phyloP scores from a whole-genome alignment of 2,888 invertebrate species.

The Colletes collaris region DNA sequence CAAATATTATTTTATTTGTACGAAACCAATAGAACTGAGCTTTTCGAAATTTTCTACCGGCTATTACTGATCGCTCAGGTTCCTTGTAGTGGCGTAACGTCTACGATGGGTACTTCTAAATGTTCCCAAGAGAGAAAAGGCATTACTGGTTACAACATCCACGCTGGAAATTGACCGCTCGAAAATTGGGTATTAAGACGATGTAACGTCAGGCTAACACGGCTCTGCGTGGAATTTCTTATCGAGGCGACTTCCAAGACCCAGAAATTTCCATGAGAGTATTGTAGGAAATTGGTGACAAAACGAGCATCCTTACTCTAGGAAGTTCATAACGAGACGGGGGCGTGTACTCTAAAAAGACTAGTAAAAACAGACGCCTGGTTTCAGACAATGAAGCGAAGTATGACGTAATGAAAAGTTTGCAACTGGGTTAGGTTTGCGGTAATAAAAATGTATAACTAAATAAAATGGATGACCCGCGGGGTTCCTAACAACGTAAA shows the following conservation, averaged over 20 bases:
- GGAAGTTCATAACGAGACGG: conserved; percentile 36
- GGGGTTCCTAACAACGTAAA: background rate
- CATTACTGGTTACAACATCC: conserved; percentile 34
- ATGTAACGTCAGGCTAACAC: conserved; percentile 43
- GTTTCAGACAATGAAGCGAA: background rate
- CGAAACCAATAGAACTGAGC: too few relatives aligned
- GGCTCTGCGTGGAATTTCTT: conserved; percentile 47
- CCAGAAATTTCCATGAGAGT: conserved; percentile 42
- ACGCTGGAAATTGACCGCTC: conserved; percentile 45
- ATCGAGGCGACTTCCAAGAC: conserved; percentile 33
- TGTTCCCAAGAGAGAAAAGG: conserved; percentile 8
- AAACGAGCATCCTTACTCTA: conserved; percentile 28
- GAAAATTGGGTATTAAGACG: conserved; percentile 52
- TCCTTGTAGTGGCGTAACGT: background rate
- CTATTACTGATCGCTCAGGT: background rate
- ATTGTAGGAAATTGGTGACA: conserved; percentile 42
- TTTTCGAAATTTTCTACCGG: too few relatives aligned
- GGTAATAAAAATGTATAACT: background rate
- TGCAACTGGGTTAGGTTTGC: conserved; percentile 12
- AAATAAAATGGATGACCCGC: background rate
- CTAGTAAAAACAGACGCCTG: conserved; percentile 15
- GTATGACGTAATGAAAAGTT: conserved; percentile 18
- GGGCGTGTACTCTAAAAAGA: conserved; percentile 7
- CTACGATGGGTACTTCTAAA: conserved; percentile 32
- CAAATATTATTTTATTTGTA: too few relatives aligned